A percentile compares a stretch with the other conserved stretches of the same genome.
phyloP scores from a whole-genome alignment of 2,113 vertebrate species.

The Chiloscyllium plagiosum region DNA sequence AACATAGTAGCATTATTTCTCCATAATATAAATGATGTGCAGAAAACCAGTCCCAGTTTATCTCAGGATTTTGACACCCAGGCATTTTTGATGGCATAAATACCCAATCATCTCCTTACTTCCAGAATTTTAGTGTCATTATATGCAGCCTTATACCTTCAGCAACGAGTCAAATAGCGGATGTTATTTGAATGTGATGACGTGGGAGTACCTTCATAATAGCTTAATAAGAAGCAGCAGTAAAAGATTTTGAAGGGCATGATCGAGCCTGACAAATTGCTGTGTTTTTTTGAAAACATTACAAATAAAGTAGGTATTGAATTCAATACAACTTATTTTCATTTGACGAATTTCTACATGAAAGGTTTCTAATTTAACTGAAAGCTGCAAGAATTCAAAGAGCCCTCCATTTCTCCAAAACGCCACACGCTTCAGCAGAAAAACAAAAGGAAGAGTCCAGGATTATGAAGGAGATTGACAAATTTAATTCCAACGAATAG shows the following conservation, averaged over 20 bases:
- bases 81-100: background rate
- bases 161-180: background rate
- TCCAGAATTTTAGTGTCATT: background rate
- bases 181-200: background rate
- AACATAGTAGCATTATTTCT: background rate
- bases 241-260: background rate
- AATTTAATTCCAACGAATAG: background rate
- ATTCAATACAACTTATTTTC: background rate
- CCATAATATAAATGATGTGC: background rate
- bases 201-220: background rate
- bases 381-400: background rate
- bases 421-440: background rate
- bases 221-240: background rate
- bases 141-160: background rate
- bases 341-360: background rate
- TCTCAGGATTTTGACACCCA: background rate
- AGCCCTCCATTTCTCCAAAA: background rate
- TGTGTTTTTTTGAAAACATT: background rate
- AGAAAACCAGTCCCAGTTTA: background rate
- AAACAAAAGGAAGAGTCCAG: background rate
- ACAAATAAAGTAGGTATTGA: background rate
- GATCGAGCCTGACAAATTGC: background rate
- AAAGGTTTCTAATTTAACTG: background rate
- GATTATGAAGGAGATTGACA: background rate
- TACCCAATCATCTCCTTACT: background rate